phyloP scores from a whole-genome alignment of 1,140 invertebrate genomes.

The Lordiphosa collinella region DNA sequence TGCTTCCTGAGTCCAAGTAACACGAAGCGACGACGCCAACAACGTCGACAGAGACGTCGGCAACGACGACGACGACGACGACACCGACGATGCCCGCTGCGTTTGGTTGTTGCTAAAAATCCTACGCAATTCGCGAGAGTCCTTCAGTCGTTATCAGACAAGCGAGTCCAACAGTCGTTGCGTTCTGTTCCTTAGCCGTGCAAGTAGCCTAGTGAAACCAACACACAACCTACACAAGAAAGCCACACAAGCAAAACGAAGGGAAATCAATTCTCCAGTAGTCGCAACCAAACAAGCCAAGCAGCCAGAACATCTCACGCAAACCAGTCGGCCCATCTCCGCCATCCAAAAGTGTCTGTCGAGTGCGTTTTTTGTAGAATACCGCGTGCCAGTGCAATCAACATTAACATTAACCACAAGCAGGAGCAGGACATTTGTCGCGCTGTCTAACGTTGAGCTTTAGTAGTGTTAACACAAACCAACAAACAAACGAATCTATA shows the following conservation, averaged over 20 bases:
- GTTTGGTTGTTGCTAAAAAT: conserved; percentile 69
- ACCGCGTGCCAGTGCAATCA: conserved; percentile 76
- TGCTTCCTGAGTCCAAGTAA: conserved; percentile 8
- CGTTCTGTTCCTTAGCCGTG: conserved; percentile 78
- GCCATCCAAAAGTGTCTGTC: conserved; percentile 5
- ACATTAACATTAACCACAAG: conserved; percentile 27
- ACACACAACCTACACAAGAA: conserved; percentile 33
- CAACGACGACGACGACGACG: conserved; percentile 12
- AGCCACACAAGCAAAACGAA: conserved; percentile 16
- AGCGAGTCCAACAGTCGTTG: conserved; percentile 80
- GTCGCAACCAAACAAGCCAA: conserved; percentile 35
- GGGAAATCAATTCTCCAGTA: conserved; percentile 17
- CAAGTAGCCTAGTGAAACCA: conserved; percentile 78
- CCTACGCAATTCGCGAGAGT: conserved; percentile 74
- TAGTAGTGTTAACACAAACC: conserved; percentile 54
- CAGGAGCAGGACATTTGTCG: conserved; percentile 52
- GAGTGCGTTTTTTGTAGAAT: conserved; percentile 52
- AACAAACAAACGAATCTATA: conserved; percentile 17
- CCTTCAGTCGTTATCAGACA: conserved; percentile 80
- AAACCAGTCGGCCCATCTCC: too few species aligned
- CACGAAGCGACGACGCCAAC: conserved; percentile 13
- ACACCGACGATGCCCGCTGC: conserved; percentile 32
- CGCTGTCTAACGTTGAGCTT: conserved; percentile 64
- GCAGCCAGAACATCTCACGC: too few species aligned
- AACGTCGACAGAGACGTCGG: conserved; percentile 26